Conservation (phyloP, 2,888 invertebrate genomes). For the Lasioglossum figueresi region DNA sequence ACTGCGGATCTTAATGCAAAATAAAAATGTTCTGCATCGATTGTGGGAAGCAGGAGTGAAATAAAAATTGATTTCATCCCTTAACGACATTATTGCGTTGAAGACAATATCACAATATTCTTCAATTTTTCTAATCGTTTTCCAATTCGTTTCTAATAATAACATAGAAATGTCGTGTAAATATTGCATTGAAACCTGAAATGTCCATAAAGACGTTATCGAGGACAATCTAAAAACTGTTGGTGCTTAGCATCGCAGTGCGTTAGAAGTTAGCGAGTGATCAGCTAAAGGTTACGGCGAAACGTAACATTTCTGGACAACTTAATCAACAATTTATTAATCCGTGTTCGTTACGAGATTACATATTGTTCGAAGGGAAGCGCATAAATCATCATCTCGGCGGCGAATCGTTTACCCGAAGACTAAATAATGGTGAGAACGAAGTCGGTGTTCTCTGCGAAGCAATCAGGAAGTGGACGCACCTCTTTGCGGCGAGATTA, state of each 20-base stretch:
- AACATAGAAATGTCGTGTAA: no score
- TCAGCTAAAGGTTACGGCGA: not conserved
- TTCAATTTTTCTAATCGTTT: no score
- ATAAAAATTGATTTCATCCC: no score
- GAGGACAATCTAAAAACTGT: not conserved
- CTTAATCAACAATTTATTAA: conserved; percentile 13
- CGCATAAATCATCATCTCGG: conserved; percentile 29
- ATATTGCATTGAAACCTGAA: no score
- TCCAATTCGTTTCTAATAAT: no score
- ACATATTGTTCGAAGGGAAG: not conserved
- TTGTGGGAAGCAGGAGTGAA: no score
- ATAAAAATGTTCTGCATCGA: no score
- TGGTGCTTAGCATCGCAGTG: not conserved
- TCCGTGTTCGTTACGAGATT: not conserved
- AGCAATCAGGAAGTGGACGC: conserved; percentile 52
- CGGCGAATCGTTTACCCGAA: conserved; percentile 27
- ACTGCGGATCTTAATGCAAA: no score
- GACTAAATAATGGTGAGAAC: conserved; percentile 39
- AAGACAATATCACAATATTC: no score
- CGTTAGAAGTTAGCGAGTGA: no score
- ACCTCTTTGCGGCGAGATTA: conserved; percentile 45
- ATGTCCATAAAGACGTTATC: not conserved
- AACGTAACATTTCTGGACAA: not conserved
- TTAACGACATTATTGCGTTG: no score
- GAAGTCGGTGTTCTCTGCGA: conserved; percentile 27